These are phyloP conservation scores for Danionella cerebrum DNA, from an alignment of 2,113 vertebrate genomes.

Conservation along the genomic window DNA sequence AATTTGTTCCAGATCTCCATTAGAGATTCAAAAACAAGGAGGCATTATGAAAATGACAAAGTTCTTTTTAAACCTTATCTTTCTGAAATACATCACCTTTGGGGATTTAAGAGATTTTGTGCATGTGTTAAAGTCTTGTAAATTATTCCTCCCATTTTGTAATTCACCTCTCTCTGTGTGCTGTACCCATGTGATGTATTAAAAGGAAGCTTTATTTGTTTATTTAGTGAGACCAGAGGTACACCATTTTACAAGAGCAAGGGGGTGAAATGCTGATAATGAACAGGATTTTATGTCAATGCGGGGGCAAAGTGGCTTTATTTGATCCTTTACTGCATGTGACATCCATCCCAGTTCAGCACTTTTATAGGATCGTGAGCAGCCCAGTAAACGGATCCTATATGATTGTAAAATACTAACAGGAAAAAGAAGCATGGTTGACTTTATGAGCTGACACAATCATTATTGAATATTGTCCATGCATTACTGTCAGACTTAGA, in stretches of 20 bases:
- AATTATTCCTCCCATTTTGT: neutral
- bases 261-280: neutral
- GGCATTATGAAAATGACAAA: constrained; percentile 37
- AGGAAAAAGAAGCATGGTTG: constrained; percentile 5
- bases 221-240: too few species aligned
- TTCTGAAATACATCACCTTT: constrained; percentile 25
- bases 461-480: neutral
- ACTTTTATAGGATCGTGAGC: constrained; percentile 32
- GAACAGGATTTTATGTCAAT: constrained; percentile 14
- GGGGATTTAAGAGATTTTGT: constrained; percentile 11
- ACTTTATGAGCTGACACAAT: constrained; percentile 15
- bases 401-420: constrained; percentile 20
- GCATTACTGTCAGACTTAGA: neutral
- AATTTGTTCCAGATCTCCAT: constrained; percentile 40
- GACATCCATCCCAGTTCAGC: constrained; percentile 34
- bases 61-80: constrained; percentile 20
- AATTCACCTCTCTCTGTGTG: neutral
- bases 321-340: constrained; percentile 27
- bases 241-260: neutral
- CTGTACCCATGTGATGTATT: neutral
- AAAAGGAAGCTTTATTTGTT: too few species aligned
- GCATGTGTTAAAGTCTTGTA: constrained; percentile 4
- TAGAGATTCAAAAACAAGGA: constrained; percentile 34
- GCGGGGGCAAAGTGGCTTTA: neutral
- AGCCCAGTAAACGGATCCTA: constrained; percentile 19